Base-by-base conservation (phyloP, 2,888 invertebrate species). In the Tenthredo distinguenda region DNA sequence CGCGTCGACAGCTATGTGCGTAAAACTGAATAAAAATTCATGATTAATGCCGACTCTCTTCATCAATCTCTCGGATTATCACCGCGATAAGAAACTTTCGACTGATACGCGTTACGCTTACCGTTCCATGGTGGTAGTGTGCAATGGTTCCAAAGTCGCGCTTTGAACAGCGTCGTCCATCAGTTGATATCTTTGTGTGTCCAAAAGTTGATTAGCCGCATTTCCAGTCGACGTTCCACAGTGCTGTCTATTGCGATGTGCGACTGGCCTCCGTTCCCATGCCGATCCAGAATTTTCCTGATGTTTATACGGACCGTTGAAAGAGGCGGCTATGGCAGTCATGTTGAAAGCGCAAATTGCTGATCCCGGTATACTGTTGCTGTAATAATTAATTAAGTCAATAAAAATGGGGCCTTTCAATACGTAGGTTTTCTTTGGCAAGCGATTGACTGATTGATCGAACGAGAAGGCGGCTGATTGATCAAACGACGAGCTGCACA, bases 281-380 rank as follows among this genome's bases (percentile, higher is more conserved):
- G 97, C 96, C 0, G 97, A 96, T 47, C 96, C 95, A 0, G 96
- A 95, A 43, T 96, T 95, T 87, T 97, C 96, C 92, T 98, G 98
- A 89, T 97, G 96, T 90, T 98, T 98, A 94, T 97, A 98, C 0
- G 97, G 96, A 0, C 98, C 98, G 84, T 96, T 95, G 91, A 99
- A 99, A 0, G 98, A 97, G 0, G 95, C 94, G 86, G 97, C 95
- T 43, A 99, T 96, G 0, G 98, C 95, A 0, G 96, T 95, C 94
- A 98, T 95, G 92, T 97, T 98, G 94, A 97, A 99, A 2, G 98
- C 96, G 92, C 99, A 99, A 6, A 99, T 96, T 0, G 99, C 99
- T 55, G 98, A 98, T 15, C 98, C 99, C 5, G 97, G 96, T 89
- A 99, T 98, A 91, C 98, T 97, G 92, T 98, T 98, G 83, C 96